Evolutionary conservation across 2,113 vertebrate genomes (phyloP), one percentile per base, ranked within the genome.

Genomic region (Mandrillus leucophaeus): DNA sequence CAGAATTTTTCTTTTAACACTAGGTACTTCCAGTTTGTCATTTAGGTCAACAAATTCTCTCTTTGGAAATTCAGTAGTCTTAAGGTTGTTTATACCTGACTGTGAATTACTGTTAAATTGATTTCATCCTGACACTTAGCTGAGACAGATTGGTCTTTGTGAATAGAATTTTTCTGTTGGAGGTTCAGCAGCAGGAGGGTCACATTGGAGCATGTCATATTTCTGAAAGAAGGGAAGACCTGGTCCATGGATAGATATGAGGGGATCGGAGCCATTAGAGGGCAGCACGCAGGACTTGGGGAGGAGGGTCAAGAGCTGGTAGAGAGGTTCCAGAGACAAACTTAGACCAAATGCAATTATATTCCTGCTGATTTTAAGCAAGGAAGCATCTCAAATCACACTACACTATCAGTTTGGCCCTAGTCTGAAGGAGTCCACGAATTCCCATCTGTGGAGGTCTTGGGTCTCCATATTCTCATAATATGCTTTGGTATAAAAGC

Each of bases 221-320:
- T 68, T 87, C 23, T 88, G 83, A 55, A 61, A 30, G 27, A 25
- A 86, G 45, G 59, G 16, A 64, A 57, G 10, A 16, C 2, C 3
- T 3, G 0, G 16, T 55, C 22, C 18, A 12, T 5, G 7, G 6
- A 8, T 3, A 85, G n/a, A 16, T 13, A 1, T 4, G 14, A n/a
- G 64, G 14, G 68, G 20, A 13, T 23, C 30, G 12, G 32, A 89
- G 61, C 7, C 75, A 2, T 4, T 11, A 2, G 35, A 72, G 38
- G 1, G 8, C 2, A 13, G 10, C 8, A 1, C 1, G 17, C 2
- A 32, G 50, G 18, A 27, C 22, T 3, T 11, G 23, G 17, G 9
- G 23, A 23, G 5, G 64, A 20, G n/a, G 8, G 23, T 27, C n/a
- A 25, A 25, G 35, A 45, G 14, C 8, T 27, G 73, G n/a, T 0